Conservation (phyloP, 2,797 vertebrate species). For the Scleropages formosus region DNA sequence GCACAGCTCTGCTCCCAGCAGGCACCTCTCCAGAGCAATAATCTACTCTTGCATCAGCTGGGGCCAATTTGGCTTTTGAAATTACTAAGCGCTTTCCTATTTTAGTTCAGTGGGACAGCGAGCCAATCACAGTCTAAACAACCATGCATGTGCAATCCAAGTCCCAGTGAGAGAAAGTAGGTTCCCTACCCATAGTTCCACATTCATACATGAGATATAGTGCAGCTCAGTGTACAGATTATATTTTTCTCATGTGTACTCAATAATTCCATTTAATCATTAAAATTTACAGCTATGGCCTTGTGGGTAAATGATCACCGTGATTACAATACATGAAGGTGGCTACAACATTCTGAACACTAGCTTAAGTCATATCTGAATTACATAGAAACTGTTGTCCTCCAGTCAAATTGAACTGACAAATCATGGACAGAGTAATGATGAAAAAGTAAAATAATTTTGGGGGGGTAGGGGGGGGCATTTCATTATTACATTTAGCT, state of each 20-base stretch:
- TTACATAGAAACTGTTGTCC: too few relatives aligned
- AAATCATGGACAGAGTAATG: too few relatives aligned
- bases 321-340: background rate
- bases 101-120: constrained; percentile 42
- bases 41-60: constrained; percentile 31
- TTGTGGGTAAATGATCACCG: background rate
- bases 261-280: background rate
- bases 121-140: constrained; percentile 42
- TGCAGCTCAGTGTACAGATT: too few relatives aligned
- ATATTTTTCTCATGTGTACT: background rate
- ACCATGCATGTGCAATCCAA: constrained; percentile 8
- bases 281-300: background rate
- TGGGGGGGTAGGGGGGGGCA: too few relatives aligned
- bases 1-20: constrained; percentile 24
- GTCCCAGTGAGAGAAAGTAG: background rate
- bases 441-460: too few relatives aligned
- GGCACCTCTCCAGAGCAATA: constrained; percentile 12
- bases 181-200: too few relatives aligned
- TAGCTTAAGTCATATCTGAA: background rate
- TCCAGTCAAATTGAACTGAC: too few relatives aligned
- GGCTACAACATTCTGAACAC: background rate
- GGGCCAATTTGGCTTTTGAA: constrained; percentile 45
- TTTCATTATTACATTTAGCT: too few relatives aligned
- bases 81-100: constrained; percentile 43
- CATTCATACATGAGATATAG: too few relatives aligned